Evolutionary conservation across 2,797 vertebrate genomes (phyloP), one percentile per base, ranked within the genome.

Genomic region (Yasuhikotakia modesta): DNA sequence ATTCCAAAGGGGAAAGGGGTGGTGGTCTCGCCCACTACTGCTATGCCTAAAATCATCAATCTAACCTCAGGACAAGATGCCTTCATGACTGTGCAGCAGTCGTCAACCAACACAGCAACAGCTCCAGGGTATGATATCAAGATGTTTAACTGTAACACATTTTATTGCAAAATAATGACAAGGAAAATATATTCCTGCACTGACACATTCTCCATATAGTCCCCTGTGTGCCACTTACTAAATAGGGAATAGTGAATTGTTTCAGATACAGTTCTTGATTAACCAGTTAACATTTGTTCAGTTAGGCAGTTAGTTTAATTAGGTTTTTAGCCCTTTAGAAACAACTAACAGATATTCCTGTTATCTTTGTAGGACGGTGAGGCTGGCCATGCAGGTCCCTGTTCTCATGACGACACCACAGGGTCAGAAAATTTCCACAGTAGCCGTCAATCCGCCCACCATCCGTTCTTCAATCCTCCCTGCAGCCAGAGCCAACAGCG

Each of bases 391-490:
- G 96, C 95, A 95, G 85, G 94, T 96, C 83, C 97, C 97, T 0
- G 87, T 99, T 46, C 94, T 99, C 46, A 97, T 99, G 97, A 96
- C 97, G 17, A 97, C 96, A 52, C 94, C 97, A 0, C 89, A 97
- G 69, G 97, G 96, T 84, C 97, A 99, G 87, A 95, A 95, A 85
- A 91, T 96, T 82, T 95, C 95, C 1, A 93, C 94, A 0, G 89
- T 99, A 89, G 95, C 97, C 0, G 92, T 98, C 80, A 96, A 97
- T 91, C 95, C 96, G 1, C 64, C 81, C 46, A 65, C 66, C 2
- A 87, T 94, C 65, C 94, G 91, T 0, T 93, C 96, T 2, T 79
- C 94, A 0, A 87, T 99, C 85, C 89, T 98, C 83, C 94, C 95
- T 86, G 93, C 87, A 73, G 90, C 88, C 0, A 70, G 90, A 11